These are phyloP conservation scores for Etheostoma cragini DNA, from an alignment of 2,113 vertebrate species.

Conservation along the genomic window DNA sequence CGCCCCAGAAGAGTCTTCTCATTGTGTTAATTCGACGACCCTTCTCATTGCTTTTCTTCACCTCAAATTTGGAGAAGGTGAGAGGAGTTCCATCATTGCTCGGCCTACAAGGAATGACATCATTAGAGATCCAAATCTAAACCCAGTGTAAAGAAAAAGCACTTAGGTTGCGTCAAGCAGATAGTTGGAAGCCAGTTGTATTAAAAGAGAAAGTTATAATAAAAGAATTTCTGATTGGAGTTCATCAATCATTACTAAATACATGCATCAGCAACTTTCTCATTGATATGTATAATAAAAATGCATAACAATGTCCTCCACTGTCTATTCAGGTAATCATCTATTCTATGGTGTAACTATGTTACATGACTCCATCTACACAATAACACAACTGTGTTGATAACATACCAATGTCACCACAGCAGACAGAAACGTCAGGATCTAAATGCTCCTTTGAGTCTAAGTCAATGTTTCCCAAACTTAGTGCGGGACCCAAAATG, in stretches of 20 bases:
- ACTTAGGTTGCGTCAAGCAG: background rate
- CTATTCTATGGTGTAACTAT: background rate
- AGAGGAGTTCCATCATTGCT: conserved; percentile 58
- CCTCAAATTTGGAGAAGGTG: conserved; percentile 82
- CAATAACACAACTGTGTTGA: background rate
- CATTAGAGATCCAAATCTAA: background rate
- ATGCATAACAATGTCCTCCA: background rate
- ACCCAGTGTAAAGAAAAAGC: background rate
- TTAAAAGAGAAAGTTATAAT: background rate
- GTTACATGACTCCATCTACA: background rate
- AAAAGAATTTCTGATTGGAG: background rate
- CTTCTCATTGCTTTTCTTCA: conserved; percentile 83
- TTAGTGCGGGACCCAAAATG: no score
- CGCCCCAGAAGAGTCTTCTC: conserved; percentile 83
- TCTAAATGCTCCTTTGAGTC: background rate
- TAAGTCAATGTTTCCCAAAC: no score
- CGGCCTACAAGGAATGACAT: conserved; percentile 49
- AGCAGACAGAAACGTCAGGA: background rate
- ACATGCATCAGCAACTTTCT: background rate
- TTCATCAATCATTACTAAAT: no score
- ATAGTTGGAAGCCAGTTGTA: background rate
- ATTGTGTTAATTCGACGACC: conserved; percentile 79
- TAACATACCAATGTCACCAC: background rate
- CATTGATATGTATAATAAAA: background rate
- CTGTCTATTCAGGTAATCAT: background rate